These are phyloP conservation scores for Drosophila meridiana DNA, from an alignment of 2,888 invertebrate species.

Conservation along the genomic window DNA sequence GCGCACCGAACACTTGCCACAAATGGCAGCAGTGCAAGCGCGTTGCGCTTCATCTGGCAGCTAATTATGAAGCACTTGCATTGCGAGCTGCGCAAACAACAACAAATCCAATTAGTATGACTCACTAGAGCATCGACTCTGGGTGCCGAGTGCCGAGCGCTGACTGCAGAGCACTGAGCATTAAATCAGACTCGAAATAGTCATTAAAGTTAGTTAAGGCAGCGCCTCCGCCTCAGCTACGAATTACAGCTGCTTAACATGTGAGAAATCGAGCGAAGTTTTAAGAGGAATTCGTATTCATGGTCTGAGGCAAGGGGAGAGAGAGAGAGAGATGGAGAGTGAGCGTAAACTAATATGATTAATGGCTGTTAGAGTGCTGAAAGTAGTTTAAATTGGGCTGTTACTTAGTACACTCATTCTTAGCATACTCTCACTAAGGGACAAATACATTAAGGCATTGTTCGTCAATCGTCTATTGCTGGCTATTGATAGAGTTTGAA, in stretches of 20 bases:
- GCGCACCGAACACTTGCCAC: slow-evolving; percentile 1
- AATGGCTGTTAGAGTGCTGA: background rate
- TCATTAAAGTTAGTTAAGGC: background rate
- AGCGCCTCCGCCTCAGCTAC: background rate
- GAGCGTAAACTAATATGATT: background rate
- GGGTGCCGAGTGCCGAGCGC: background rate
- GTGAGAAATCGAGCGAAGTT: background rate
- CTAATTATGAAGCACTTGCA: slow-evolving; percentile 17
- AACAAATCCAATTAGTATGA: slow-evolving; percentile 14
- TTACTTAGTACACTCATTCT: too few relatives aligned
- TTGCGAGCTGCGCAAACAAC: slow-evolving; percentile 12
- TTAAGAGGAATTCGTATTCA: background rate
- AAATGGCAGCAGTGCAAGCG: slow-evolving; percentile 1
- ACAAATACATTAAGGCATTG: too few relatives aligned
- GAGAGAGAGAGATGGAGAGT: background rate
- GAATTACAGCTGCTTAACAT: background rate
- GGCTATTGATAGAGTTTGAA: too few relatives aligned
- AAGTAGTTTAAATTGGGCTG: background rate
- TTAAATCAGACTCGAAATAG: slow-evolving; percentile 8
- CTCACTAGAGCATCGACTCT: slow-evolving; percentile 1
- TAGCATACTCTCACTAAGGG: too few relatives aligned
- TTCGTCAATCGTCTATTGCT: too few relatives aligned
- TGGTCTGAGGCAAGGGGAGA: background rate
- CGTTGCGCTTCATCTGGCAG: slow-evolving; percentile 12
- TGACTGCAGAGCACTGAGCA: background rate